phyloP scores from a whole-genome alignment of 2,113 vertebrate species.

The Calypte anna region DNA sequence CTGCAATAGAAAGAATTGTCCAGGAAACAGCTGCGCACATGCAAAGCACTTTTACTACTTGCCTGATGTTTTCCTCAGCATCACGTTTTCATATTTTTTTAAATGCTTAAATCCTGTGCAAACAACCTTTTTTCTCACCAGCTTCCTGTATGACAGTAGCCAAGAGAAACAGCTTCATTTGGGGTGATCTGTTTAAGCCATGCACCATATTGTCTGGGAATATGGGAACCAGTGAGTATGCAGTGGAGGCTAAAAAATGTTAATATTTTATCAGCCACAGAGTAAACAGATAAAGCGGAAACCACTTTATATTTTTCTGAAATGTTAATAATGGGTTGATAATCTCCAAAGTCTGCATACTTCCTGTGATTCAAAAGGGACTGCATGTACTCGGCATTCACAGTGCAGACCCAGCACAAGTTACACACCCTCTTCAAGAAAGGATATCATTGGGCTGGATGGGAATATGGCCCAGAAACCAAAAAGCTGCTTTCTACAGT shows the following conservation, averaged over 20 bases:
- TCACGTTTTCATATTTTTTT: constrained; percentile 48
- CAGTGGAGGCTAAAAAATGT: constrained; percentile 63
- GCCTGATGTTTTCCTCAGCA: constrained; percentile 65
- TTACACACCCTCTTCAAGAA: constrained; percentile 30
- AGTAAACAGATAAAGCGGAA: constrained; percentile 80
- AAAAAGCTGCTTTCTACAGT: background rate
- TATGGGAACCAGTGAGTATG: constrained; percentile 58
- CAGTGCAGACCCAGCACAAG: background rate
- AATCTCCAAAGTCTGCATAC: constrained; percentile 74
- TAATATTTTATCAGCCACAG: constrained; percentile 73
- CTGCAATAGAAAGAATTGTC: constrained; percentile 59
- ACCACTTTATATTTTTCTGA: constrained; percentile 68
- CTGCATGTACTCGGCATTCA: constrained; percentile 27
- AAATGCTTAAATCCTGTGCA: constrained; percentile 76
- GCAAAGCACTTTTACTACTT: constrained; percentile 68
- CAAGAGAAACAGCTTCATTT: constrained; percentile 72
- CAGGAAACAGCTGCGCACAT: constrained; percentile 77
- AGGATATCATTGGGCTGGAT: background rate
- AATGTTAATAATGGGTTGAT: constrained; percentile 76
- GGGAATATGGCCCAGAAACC: background rate
- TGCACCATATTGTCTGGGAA: constrained; percentile 63
- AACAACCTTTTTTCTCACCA: constrained; percentile 74
- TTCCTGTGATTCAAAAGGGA: constrained; percentile 75
- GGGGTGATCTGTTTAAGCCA: constrained; percentile 39
- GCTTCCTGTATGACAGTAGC: constrained; percentile 75